These are phyloP conservation scores for Saguinus midas DNA, from an alignment of 2,113 vertebrate species.

Conservation along the genomic window DNA sequence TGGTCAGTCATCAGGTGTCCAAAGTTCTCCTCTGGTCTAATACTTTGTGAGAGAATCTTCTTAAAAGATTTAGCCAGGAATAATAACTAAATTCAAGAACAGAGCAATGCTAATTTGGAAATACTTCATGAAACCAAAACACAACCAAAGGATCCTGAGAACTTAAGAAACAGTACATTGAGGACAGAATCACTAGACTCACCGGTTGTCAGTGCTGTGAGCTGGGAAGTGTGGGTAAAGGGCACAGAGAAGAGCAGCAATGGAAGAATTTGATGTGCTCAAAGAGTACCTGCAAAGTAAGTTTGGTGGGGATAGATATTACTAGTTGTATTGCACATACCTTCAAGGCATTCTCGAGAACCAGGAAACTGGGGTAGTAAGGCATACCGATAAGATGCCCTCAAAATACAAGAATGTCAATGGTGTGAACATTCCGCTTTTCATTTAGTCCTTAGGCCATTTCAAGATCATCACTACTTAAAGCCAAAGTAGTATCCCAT, in stretches of 20 bases:
- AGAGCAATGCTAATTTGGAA: background rate
- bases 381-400: background rate
- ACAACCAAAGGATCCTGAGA: background rate
- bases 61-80: background rate
- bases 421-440: background rate
- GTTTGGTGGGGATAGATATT: rapidly evolving
- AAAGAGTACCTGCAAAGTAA: constrained; percentile 90
- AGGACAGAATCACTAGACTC: constrained; percentile 52
- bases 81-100: background rate
- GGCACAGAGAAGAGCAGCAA: constrained; percentile 96
- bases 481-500: background rate
- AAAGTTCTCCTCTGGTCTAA: background rate
- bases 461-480: background rate
- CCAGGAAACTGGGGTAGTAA: background rate
- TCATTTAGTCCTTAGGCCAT: background rate
- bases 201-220: constrained; percentile 98
- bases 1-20: background rate
- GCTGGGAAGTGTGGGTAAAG: constrained; percentile 98
- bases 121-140: background rate
- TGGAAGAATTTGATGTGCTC: constrained; percentile 96
- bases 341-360: background rate
- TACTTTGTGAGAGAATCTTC: background rate
- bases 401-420: background rate
- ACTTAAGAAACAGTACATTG: background rate
- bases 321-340: rapidly evolving